Evolutionary conservation across 2,113 vertebrate genomes (phyloP).

Genomic region (Serinus canaria): DNA sequence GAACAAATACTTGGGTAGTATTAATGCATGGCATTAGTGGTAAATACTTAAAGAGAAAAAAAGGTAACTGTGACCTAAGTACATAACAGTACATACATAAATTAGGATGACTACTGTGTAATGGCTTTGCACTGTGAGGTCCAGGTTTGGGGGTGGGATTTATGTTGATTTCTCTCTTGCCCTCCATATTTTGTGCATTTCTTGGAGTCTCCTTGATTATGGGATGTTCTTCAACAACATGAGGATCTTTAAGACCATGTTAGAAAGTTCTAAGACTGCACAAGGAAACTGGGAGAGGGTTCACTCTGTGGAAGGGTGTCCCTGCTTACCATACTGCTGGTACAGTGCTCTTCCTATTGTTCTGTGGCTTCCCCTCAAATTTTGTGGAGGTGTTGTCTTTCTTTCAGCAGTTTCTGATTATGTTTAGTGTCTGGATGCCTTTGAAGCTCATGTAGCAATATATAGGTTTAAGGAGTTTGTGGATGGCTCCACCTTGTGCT

Average conservation of each 20-base stretch:
- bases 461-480: neutral
- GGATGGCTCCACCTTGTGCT: neutral
- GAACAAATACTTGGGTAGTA: neutral
- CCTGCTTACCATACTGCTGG: neutral
- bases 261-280: neutral
- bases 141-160: neutral
- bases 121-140: neutral
- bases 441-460: neutral
- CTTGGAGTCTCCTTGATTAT: neutral
- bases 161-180: neutral
- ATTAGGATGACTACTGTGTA: neutral
- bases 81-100: neutral
- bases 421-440: neutral
- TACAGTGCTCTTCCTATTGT: fast-evolving
- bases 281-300: neutral
- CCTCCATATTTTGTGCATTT: neutral
- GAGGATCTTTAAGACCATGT: fast-evolving
- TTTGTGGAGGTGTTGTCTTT: neutral
- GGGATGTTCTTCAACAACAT: neutral
- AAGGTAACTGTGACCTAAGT: neutral
- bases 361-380: neutral
- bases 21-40: neutral
- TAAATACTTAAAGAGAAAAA: neutral
- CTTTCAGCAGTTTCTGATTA: neutral
- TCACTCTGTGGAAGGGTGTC: fast-evolving